Evolutionary conservation across 2,113 vertebrate species (phyloP).

Genomic region (Rana temporaria): DNA sequence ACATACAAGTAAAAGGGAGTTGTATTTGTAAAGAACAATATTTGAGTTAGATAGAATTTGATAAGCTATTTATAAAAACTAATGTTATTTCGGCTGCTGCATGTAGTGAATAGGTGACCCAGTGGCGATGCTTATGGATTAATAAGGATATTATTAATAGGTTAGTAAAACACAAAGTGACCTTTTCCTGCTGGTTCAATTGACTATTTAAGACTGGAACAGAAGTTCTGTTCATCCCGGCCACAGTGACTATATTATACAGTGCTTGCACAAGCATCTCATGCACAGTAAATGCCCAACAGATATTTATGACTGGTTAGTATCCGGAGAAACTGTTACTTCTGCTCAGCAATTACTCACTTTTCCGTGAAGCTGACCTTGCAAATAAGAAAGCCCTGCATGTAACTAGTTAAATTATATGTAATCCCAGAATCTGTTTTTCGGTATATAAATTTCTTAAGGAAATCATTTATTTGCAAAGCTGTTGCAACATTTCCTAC

Average conservation of each 20-base stretch:
- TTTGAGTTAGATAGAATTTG: background rate
- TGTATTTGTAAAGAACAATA: background rate
- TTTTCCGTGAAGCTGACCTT: too few species aligned
- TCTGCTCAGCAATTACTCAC: background rate
- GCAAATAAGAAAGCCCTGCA: too few species aligned
- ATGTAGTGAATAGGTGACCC: constrained; percentile 57
- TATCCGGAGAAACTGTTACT: constrained; percentile 64
- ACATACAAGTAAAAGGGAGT: background rate
- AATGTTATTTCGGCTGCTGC: constrained; percentile 50
- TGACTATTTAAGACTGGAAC: constrained; percentile 63
- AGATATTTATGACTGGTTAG: constrained; percentile 75
- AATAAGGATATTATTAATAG: constrained; percentile 71
- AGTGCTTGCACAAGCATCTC: constrained; percentile 58
- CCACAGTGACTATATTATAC: constrained; percentile 71
- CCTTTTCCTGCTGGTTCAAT: constrained; percentile 76
- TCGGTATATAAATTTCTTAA: too few species aligned
- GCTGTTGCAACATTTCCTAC: too few species aligned
- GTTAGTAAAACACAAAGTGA: constrained; percentile 66
- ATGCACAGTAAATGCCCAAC: constrained; percentile 69
- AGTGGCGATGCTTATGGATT: constrained; percentile 63
- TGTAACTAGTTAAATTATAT: too few species aligned
- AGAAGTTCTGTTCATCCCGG: constrained; percentile 70
- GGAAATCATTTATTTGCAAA: too few species aligned
- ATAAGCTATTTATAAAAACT: background rate
- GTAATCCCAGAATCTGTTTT: too few species aligned